Conservation (phyloP, 2,888 invertebrate genomes). For the Frankliniella intonsa region DNA sequence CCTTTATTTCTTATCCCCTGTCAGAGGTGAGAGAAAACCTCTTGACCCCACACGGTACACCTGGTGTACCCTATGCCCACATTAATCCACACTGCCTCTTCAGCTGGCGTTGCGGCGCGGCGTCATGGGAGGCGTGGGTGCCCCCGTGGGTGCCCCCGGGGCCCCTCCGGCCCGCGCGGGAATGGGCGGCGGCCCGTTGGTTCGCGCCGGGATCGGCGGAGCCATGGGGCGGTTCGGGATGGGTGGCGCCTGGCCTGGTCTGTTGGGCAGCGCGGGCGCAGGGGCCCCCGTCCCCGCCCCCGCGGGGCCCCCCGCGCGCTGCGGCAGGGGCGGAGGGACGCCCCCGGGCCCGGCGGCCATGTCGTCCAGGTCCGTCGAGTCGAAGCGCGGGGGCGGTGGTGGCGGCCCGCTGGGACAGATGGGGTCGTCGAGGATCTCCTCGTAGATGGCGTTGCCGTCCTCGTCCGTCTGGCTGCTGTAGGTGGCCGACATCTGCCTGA, state of each 20-base stretch:
- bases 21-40: too few relatives aligned
- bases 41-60: too few relatives aligned
- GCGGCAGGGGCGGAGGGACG: conserved; percentile 62
- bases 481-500: conserved; percentile 28
- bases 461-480: conserved; percentile 26
- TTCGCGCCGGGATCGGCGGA: not conserved
- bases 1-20: too few relatives aligned
- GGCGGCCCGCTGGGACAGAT: conserved; percentile 40
- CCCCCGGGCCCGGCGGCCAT: conserved; percentile 56
- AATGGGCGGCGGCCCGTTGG: conserved; percentile 12
- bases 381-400: conserved; percentile 42
- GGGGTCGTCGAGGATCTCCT: conserved; percentile 53
- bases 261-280: not conserved
- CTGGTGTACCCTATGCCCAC: too few relatives aligned
- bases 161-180: not conserved
- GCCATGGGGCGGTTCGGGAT: not conserved
- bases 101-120: conserved; percentile 30
- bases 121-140: conserved; percentile 31
- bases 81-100: not conserved
- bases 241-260: not conserved
- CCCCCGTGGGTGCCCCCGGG: conserved; percentile 2
- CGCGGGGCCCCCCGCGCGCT: not conserved
- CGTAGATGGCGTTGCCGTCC: conserved; percentile 49
- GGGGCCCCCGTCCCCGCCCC: too few relatives aligned
- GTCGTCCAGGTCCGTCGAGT: conserved; percentile 35